phyloP scores from a whole-genome alignment of 2,888 invertebrate species.

The Branchellion lobata region DNA sequence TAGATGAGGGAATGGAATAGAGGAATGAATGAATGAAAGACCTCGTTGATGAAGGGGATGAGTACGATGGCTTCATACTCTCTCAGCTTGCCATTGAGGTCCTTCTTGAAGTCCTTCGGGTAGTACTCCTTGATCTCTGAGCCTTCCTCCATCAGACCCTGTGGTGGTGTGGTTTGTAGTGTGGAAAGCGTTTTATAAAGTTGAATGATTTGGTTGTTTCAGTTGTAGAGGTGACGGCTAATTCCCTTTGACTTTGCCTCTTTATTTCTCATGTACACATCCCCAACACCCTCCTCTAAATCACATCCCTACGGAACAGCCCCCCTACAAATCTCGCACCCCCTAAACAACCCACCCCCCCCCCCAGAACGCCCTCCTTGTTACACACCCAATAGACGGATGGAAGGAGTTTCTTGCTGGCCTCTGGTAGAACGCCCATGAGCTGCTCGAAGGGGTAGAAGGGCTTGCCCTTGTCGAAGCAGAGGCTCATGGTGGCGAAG shows the following conservation, averaged over 20 bases:
- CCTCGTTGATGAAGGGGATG: constrained; percentile 93
- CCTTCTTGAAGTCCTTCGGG: constrained; percentile 90
- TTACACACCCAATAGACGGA: constrained; percentile 77
- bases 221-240: too few relatives aligned
- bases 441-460: constrained; percentile 92
- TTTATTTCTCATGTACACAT: too few relatives aligned
- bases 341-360: too few relatives aligned
- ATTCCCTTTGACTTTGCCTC: too few relatives aligned
- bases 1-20: constrained; percentile 1
- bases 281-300: too few relatives aligned
- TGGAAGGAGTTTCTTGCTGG: constrained; percentile 89
- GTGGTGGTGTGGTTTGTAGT: constrained; percentile 41
- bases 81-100: constrained; percentile 97
- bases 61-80: constrained; percentile 96
- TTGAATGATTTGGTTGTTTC: too few relatives aligned
- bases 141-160: constrained; percentile 80
- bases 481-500: constrained; percentile 73
- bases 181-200: too few relatives aligned
- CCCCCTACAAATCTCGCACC: too few relatives aligned
- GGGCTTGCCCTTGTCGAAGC: constrained; percentile 80
- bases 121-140: constrained; percentile 96
- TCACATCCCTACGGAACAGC: too few relatives aligned
- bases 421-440: constrained; percentile 98
- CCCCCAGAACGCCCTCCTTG: too few relatives aligned
- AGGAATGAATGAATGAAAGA: constrained; percentile 48